Evolutionary conservation across 2,113 vertebrate genomes (phyloP).

Genomic region (Mormyrus iriodes): DNA sequence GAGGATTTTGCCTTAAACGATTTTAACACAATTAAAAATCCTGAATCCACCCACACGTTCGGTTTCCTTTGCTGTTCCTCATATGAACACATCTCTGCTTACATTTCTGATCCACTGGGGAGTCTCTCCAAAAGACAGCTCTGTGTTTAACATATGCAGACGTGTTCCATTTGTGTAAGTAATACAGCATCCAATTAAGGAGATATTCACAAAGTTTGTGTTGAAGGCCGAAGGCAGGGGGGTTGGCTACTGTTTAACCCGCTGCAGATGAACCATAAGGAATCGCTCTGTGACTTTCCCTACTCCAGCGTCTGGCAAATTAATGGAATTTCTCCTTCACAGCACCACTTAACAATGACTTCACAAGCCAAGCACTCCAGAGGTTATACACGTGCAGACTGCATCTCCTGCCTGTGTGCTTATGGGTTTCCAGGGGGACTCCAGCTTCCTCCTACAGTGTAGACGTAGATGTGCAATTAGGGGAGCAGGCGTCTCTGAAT

Average conservation of each 20-base stretch:
- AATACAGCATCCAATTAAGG: neutral
- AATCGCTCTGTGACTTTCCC: neutral
- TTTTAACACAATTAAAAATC: neutral
- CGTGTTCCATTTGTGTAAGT: neutral
- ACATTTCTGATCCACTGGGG: neutral
- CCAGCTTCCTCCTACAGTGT: neutral
- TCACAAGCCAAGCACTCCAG: neutral
- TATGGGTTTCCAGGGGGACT: too few relatives aligned
- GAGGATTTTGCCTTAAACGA: neutral
- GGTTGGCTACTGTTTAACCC: slow-evolving; percentile 2
- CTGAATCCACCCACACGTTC: neutral
- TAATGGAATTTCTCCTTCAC: neutral
- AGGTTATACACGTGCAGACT: neutral
- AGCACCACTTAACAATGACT: neutral
- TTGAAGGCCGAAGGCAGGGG: neutral
- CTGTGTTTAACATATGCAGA: neutral
- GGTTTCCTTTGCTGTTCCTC: neutral
- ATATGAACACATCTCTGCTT: neutral
- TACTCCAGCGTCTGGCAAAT: neutral
- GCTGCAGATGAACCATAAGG: neutral
- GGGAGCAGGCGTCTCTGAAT: neutral
- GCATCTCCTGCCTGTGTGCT: neutral
- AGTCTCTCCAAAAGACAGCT: neutral
- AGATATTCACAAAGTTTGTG: neutral
- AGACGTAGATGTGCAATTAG: neutral